Conservation (phyloP, 2,113 vertebrate species). For the Lamprologus callipterus region DNA sequence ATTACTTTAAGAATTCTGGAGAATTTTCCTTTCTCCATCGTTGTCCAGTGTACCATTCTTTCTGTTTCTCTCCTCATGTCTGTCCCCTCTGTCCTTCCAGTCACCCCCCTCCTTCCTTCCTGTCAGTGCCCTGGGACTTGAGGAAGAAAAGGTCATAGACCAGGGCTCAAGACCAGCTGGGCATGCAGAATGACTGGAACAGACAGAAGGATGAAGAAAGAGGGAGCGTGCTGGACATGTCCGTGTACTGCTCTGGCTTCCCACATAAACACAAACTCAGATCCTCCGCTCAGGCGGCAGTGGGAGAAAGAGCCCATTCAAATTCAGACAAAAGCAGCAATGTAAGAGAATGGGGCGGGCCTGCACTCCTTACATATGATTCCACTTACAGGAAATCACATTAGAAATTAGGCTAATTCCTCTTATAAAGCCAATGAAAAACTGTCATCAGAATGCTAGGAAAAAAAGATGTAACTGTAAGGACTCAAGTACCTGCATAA, state of each 20-base stretch:
- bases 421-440: background rate
- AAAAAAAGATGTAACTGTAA: background rate
- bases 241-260: slow-evolving; percentile 1
- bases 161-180: slow-evolving; percentile 27
- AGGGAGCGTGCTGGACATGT: slow-evolving; percentile 13
- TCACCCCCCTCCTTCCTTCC: background rate
- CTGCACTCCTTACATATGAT: background rate
- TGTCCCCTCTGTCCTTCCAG: background rate
- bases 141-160: slow-evolving; percentile 11
- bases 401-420: background rate
- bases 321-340: slow-evolving; percentile 37
- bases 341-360: slow-evolving; percentile 6
- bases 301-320: slow-evolving; percentile 46
- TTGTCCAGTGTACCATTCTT: background rate
- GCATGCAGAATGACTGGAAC: slow-evolving; percentile 15
- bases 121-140: background rate
- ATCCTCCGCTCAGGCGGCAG: slow-evolving; percentile 16
- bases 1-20: background rate
- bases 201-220: slow-evolving; percentile 10
- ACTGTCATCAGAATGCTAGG: background rate
- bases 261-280: slow-evolving; percentile 50
- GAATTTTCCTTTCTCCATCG: background rate
- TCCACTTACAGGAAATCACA: slow-evolving; percentile 26
- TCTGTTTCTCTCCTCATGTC: background rate
- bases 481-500: background rate